phyloP scores from a whole-genome alignment of 2,888 invertebrate genomes.

The Barypeithes pellucidus region DNA sequence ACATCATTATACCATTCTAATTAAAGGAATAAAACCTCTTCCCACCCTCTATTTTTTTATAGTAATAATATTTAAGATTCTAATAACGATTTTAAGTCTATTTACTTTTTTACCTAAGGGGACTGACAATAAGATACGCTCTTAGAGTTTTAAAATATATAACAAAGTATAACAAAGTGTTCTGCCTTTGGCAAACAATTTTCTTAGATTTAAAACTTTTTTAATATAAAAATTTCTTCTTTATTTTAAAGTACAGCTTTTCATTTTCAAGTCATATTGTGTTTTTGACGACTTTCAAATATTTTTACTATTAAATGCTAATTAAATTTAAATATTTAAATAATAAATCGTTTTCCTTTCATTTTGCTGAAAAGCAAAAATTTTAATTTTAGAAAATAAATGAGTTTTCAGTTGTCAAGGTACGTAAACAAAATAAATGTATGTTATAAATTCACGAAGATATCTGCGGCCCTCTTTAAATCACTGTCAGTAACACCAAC shows the following conservation, averaged over 20 bases:
- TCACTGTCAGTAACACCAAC: slow-evolving; percentile 44
- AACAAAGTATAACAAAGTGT: too few relatives aligned
- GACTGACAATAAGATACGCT: too few relatives aligned
- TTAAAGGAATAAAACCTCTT: too few relatives aligned
- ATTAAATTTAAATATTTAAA: background rate
- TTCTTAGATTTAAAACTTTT: background rate
- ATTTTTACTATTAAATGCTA: background rate
- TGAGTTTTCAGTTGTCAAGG: slow-evolving; percentile 19
- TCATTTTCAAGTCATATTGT: background rate
- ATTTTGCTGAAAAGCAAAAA: background rate
- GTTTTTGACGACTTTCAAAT: background rate
- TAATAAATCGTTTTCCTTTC: slow-evolving; percentile 2
- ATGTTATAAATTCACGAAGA: slow-evolving; percentile 41
- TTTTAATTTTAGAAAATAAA: slow-evolving; percentile 24
- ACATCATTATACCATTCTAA: too few relatives aligned
- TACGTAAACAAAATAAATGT: slow-evolving; percentile 36
- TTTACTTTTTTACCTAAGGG: too few relatives aligned
- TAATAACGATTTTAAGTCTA: too few relatives aligned
- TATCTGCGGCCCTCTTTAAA: slow-evolving; percentile 40
- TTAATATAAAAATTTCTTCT: too few relatives aligned
- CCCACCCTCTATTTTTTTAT: too few relatives aligned
- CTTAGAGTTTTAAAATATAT: too few relatives aligned
- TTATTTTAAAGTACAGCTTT: background rate
- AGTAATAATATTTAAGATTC: too few relatives aligned
- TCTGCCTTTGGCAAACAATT: background rate